Base-by-base conservation (phyloP, 2,113 vertebrate species). In the Girardinichthys multiradiatus region DNA sequence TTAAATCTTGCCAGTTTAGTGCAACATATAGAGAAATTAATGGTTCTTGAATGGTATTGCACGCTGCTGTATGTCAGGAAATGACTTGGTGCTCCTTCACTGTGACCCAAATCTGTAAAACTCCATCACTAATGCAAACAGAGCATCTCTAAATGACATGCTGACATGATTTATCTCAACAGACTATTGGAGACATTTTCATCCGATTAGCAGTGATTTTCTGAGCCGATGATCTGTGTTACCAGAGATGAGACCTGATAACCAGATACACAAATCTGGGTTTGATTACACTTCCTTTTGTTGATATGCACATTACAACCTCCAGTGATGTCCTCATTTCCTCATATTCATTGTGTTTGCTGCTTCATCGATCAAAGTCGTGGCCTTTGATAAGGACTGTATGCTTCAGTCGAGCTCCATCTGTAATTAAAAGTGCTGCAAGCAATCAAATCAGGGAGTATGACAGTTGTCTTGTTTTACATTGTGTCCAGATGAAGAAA, bases 271-370 rank as follows among this genome's bases (percentile, higher is more conserved):
- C 73, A 71, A 72, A 80, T 83, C 78, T 64, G 60, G 45, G 70
- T 35, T 68, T 84, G 85, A 90, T 87, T 89, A 70, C 65, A 73
- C 71, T 88, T 91, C 70, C 81, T 68, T 87, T 79, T 77, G 74
- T 74, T 74, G 80, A 76, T 64, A 66, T 58, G 57, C 58, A 64
- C 30, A 15, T 69, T 57, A 68, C 64, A 71, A n/a, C 62, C 74
- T 68, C 79, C 66, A 78, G 57, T 0, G 19, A 33, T 77, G 67
- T 73, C 72, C 59, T 35, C 57, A 75, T 77, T 79, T 76, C 62
- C 75, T 81, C 69, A 78, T 62, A 48, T 83, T 83, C 26, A 48
- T 24, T 17, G 2, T 7, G 54, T 81, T 71, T 68, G 54, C 57
- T 7, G 29, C 67, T 64, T 74, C 81, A 84, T 86, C 79, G 77